Percentiles rank a stretch among this genome's conserved stretches.
phyloP scores from a whole-genome alignment of 37 sponge, comb jelly and placozoan genomes.

The Eunapius fragilis region DNA sequence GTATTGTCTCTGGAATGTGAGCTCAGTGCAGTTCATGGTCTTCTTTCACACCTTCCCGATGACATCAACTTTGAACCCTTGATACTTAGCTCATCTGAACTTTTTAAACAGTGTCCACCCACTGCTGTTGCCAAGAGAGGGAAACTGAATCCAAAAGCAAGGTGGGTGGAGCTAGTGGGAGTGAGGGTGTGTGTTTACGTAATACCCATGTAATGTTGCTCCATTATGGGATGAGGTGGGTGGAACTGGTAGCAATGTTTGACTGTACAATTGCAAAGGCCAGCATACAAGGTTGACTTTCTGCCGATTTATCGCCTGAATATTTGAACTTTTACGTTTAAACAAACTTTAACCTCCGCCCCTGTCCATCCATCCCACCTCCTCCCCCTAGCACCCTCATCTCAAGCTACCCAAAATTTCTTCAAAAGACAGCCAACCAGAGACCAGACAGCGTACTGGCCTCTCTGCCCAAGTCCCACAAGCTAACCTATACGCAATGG shows the following conservation, averaged over 20 bases:
- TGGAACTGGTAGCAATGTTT: neutral
- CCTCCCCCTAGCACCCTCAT: constrained; percentile 22
- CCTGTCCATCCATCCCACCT: neutral
- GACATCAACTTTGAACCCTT: constrained; percentile 56
- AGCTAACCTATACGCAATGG: neutral
- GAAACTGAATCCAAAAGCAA: constrained; percentile 7
- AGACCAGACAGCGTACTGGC: constrained; percentile 46
- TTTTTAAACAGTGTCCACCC: constrained; percentile 61
- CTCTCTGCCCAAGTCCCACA: constrained; percentile 10
- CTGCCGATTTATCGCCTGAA: too few relatives aligned
- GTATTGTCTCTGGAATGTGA: constrained; percentile 82
- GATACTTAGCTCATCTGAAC: constrained; percentile 33
- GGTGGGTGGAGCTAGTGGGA: constrained; percentile 15
- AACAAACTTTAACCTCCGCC: too few relatives aligned
- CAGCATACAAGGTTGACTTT: neutral
- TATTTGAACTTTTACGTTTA: too few relatives aligned
- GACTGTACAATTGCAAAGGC: too few relatives aligned
- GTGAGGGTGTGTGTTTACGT: too few relatives aligned
- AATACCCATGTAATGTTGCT: too few relatives aligned
- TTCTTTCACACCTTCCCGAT: constrained; percentile 57
- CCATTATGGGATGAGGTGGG: constrained; percentile 20
- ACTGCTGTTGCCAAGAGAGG: constrained; percentile 14
- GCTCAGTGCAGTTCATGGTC: constrained; percentile 78
- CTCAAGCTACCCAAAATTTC: constrained; percentile 33
- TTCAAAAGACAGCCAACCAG: constrained; percentile 23